phyloP scores from a whole-genome alignment of 2,797 vertebrate species.

The Chelon auratus region DNA sequence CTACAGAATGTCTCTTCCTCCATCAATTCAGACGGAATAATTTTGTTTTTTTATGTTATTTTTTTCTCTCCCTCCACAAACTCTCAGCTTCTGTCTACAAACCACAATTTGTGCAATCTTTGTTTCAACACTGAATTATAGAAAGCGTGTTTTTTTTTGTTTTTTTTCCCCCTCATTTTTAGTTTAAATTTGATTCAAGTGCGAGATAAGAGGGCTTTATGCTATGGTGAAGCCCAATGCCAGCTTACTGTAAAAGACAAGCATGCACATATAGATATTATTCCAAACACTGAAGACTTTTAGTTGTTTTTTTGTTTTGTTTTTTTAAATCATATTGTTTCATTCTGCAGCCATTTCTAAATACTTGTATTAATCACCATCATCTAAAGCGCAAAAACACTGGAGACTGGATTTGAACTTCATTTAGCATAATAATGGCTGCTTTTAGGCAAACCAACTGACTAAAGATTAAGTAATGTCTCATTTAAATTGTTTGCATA shows the following conservation, averaged over 20 bases:
- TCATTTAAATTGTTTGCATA: slow-evolving; percentile 3
- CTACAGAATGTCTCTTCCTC: slow-evolving; percentile 44
- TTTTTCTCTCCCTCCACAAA: slow-evolving; percentile 14
- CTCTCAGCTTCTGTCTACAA: slow-evolving; percentile 38
- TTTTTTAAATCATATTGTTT: slow-evolving; percentile 6
- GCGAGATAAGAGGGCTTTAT: slow-evolving; percentile 14
- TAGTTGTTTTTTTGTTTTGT: slow-evolving; percentile 11
- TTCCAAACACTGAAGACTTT: slow-evolving; percentile 21
- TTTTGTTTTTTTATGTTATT: slow-evolving; percentile 61
- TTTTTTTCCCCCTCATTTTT: background rate
- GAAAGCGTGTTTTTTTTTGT: slow-evolving; percentile 19
- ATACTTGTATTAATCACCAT: slow-evolving; percentile 11
- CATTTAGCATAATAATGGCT: slow-evolving; percentile 13
- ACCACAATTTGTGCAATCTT: slow-evolving; percentile 43
- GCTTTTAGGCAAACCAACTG: slow-evolving; percentile 11
- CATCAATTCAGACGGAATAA: slow-evolving; percentile 71
- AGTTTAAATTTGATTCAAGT: slow-evolving; percentile 23
- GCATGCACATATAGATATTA: slow-evolving; percentile 1
- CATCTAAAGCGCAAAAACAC: slow-evolving; percentile 5
- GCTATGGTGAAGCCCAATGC: slow-evolving; percentile 3
- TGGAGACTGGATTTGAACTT: background rate
- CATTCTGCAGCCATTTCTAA: background rate
- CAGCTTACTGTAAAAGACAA: slow-evolving; percentile 1
- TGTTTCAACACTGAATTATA: slow-evolving; percentile 27
- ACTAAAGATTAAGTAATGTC: slow-evolving; percentile 2